Percentiles rank a stretch among this genome's conserved stretches.
phyloP scores from a whole-genome alignment of 2,888 invertebrate genomes.

The Nymphalis c-album region DNA sequence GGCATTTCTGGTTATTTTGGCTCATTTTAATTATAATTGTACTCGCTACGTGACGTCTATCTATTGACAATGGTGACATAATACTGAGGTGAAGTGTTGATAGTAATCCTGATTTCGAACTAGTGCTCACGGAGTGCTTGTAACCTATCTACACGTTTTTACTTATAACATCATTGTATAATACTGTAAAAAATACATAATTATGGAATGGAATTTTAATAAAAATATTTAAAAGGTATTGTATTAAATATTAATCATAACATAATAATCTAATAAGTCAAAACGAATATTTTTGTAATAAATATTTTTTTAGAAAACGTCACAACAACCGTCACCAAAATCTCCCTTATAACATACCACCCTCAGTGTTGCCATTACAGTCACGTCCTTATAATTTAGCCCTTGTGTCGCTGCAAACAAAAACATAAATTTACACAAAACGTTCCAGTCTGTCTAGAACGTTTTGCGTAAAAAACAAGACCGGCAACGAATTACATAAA shows the following conservation, averaged over 20 bases:
- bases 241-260: neutral
- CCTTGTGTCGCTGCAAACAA: conserved; percentile 52
- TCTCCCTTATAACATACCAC: conserved; percentile 7
- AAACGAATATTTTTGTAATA: neutral
- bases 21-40: too few species aligned
- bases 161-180: too few species aligned
- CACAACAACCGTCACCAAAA: conserved; percentile 51
- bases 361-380: conserved; percentile 18
- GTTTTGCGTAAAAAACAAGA: too few species aligned
- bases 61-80: too few species aligned
- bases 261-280: neutral
- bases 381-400: conserved; percentile 53
- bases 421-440: conserved; percentile 30
- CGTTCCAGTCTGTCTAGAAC: neutral
- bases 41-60: too few species aligned
- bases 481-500: neutral
- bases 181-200: conserved; percentile 4
- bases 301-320: conserved; percentile 16
- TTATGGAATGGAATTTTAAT: too few species aligned
- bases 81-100: too few species aligned
- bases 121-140: too few species aligned
- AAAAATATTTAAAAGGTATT: neutral
- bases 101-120: too few species aligned
- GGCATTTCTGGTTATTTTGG: too few species aligned
- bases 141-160: too few species aligned